A percentile compares a stretch with the other conserved stretches of the same genome.
Evolutionary conservation across 2,113 vertebrate species (phyloP).

Genomic region (Trichomycterus rosablanca): DNA sequence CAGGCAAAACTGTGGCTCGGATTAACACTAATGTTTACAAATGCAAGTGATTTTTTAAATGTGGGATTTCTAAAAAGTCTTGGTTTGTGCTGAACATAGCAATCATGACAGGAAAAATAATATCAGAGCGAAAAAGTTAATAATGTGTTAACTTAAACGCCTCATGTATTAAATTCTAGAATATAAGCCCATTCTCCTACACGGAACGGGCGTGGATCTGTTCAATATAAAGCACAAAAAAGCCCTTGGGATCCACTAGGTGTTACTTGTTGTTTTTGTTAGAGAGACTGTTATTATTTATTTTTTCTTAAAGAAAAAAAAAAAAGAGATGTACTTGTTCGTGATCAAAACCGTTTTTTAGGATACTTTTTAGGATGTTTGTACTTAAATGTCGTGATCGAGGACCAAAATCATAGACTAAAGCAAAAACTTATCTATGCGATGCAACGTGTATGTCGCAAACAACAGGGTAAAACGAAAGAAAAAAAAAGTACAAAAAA

Average conservation of each 20-base stretch:
- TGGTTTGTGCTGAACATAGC: no score
- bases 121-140: no score
- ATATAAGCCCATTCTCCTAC: no score
- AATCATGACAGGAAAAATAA: no score
- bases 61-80: no score
- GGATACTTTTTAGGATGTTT: slow-evolving; percentile 74
- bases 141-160: no score
- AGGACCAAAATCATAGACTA: slow-evolving; percentile 73
- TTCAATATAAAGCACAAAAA: no score
- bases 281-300: slow-evolving; percentile 74
- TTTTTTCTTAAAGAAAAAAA: slow-evolving; percentile 54
- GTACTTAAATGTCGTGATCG: slow-evolving; percentile 69
- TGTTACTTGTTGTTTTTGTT: slow-evolving; percentile 61
- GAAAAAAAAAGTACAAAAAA: slow-evolving; percentile 32
- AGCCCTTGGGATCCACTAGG: slow-evolving; percentile 59
- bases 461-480: slow-evolving; percentile 67
- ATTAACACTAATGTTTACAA: no score
- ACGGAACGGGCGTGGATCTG: no score
- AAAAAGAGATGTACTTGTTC: slow-evolving; percentile 56
- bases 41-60: no score
- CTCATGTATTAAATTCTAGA: no score
- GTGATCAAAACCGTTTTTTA: slow-evolving; percentile 72
- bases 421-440: slow-evolving; percentile 69
- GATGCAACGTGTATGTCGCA: slow-evolving; percentile 60
- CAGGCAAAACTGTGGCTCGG: no score